Evolutionary conservation across 1,140 invertebrate genomes (phyloP), one percentile per base, ranked within the genome.

Genomic region (Cataglyphis hispanica): DNA sequence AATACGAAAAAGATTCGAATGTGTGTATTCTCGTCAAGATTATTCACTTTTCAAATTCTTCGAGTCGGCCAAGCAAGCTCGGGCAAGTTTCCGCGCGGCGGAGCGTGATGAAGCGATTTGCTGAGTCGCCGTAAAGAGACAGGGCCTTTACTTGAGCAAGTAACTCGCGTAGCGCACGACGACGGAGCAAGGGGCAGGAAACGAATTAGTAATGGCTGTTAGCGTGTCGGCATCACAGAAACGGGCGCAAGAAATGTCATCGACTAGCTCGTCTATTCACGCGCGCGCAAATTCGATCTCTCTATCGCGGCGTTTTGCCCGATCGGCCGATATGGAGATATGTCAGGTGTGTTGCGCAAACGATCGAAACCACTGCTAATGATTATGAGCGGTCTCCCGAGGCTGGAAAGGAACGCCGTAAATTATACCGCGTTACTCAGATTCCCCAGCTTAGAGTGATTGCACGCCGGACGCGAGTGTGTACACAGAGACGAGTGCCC

Each of bases 131-230:
- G 72, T 83, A 83, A 83, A 25, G 67, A 83, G 78, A 83, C 78
- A 72, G 50, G 25, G 56, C 27, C 27, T 83, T 72, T 74, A 74
- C 53, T 61, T 27, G 53, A 19, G 19, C 67, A 50, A 66, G 74
- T 80, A 80, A 56, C 72, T 78, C 72, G 50, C 50, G 50, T 10
- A 34, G 58, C 2, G 53, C n/a, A 77, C 46, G 3, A 61, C n/a
- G 40, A 31, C 40, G 10, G 40, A 40, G 34, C 11, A 10, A 46
- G 34, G 1, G 16, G 46, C 84, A 43, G 60, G 63, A 37, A 37
- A 56, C 50, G 76, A 58, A 86, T 86, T 81, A 86, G 84, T 81
- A 60, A 86, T 67, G 78, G 66, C 60, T 84, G 78, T 86, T 86
- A 86, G 67, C 74, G 67, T 67, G 67, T 67, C 78, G 60, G 50